A percentile compares a stretch with the other conserved stretches of the same genome.
Conservation (phyloP, 2,113 vertebrate species). For the Bos javanicus region DNA sequence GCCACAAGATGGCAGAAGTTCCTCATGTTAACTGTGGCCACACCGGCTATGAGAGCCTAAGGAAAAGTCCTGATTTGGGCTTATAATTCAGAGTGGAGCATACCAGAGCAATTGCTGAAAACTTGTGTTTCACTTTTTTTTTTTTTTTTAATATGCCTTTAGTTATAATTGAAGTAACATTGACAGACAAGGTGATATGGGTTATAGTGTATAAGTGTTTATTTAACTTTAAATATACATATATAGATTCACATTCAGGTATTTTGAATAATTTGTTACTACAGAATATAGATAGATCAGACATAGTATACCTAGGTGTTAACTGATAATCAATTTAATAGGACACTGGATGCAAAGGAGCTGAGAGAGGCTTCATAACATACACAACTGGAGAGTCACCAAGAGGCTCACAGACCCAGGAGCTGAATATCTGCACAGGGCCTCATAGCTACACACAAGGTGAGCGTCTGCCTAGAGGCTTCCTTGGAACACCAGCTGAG, state of each 20-base stretch:
- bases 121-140: neutral
- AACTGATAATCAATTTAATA: neutral
- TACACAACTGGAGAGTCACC: neutral
- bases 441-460: neutral
- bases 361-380: neutral
- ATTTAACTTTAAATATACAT: neutral
- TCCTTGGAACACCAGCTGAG: neutral
- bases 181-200: neutral
- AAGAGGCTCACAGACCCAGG: neutral
- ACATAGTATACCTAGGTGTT: neutral
- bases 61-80: neutral
- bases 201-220: neutral
- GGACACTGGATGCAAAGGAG: neutral
- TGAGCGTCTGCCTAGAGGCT: accelerated
- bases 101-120: neutral
- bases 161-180: neutral
- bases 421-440: neutral
- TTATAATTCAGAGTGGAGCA: neutral
- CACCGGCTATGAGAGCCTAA: neutral
- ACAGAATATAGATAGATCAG: neutral
- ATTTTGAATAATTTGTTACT: neutral
- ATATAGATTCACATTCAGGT: neutral
- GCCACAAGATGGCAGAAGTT: neutral
- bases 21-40: neutral
- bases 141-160: neutral